Percentiles rank a stretch among this genome's conserved stretches.
phyloP scores from a whole-genome alignment of 1,140 invertebrate genomes.

The Anadara kagoshimensis region DNA sequence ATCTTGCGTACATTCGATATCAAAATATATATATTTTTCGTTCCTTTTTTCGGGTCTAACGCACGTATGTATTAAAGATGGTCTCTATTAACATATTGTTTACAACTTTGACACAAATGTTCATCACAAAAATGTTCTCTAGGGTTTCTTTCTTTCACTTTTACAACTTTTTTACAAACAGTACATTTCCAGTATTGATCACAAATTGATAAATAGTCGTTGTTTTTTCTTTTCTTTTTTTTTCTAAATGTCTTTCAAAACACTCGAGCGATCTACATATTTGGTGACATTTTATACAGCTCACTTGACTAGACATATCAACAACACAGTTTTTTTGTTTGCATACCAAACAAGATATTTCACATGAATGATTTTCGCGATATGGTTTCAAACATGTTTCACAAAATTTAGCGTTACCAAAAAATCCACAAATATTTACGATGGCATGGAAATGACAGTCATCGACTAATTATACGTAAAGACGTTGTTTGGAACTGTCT shows the following conservation, averaged over 20 bases:
- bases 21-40: slow-evolving; percentile 23
- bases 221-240: not conserved
- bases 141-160: not conserved
- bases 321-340: not conserved
- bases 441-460: not conserved
- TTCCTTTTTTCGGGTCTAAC: not conserved
- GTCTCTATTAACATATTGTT: not conserved
- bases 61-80: slow-evolving; percentile 12
- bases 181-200: slow-evolving; percentile 15
- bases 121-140: slow-evolving; percentile 13
- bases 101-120: slow-evolving; percentile 12
- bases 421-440: not conserved
- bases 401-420: slow-evolving; percentile 3
- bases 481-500: no score
- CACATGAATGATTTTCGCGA: no score
- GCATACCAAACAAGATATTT: no score
- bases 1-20: slow-evolving; percentile 11
- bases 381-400: slow-evolving; percentile 9
- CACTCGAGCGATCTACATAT: not conserved
- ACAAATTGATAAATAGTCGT: slow-evolving; percentile 2
- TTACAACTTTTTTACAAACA: slow-evolving; percentile 13
- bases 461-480: no score
- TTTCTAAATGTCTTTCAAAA: not conserved
- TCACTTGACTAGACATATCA: not conserved
- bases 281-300: not conserved